phyloP scores from a whole-genome alignment of 2,797 vertebrate species.

The Tiaroga cobitis region DNA sequence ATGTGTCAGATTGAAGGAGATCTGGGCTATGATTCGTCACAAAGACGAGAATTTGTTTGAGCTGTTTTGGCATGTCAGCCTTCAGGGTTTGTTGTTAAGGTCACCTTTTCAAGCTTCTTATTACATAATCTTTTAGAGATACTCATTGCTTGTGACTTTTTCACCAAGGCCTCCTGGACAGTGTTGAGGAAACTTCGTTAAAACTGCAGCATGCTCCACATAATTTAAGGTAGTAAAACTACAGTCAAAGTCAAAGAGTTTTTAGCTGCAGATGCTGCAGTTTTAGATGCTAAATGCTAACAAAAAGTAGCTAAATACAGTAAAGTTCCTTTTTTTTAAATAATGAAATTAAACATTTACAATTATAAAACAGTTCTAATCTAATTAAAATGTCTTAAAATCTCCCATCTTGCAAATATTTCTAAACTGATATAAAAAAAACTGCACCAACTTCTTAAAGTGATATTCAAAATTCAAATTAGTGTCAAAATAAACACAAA shows the following conservation, averaged over 20 bases:
- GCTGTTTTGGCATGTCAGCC: constrained; percentile 32
- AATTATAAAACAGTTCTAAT: background rate
- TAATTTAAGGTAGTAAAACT: background rate
- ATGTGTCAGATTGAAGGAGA: constrained; percentile 25
- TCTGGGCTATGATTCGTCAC: constrained; percentile 23
- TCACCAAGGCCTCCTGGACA: background rate
- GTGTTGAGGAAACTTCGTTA: background rate
- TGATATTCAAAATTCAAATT: too few species aligned
- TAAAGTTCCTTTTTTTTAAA: background rate
- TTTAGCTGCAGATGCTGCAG: background rate
- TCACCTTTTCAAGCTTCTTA: constrained; percentile 42
- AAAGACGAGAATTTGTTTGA: constrained; percentile 22
- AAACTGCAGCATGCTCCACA: constrained; percentile 2
- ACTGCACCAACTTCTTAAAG: too few species aligned
- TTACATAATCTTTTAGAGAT: constrained; percentile 44
- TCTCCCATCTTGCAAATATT: background rate
- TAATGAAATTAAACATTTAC: background rate
- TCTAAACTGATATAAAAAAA: too few species aligned
- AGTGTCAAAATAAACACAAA: too few species aligned
- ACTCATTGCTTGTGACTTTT: constrained; percentile 27
- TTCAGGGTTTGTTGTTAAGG: constrained; percentile 43
- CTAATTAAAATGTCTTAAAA: background rate
- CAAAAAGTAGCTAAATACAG: background rate
- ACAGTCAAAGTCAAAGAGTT: background rate
- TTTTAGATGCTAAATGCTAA: background rate